Conservation (phyloP, 2,797 vertebrate species). For the Columba guinea region DNA sequence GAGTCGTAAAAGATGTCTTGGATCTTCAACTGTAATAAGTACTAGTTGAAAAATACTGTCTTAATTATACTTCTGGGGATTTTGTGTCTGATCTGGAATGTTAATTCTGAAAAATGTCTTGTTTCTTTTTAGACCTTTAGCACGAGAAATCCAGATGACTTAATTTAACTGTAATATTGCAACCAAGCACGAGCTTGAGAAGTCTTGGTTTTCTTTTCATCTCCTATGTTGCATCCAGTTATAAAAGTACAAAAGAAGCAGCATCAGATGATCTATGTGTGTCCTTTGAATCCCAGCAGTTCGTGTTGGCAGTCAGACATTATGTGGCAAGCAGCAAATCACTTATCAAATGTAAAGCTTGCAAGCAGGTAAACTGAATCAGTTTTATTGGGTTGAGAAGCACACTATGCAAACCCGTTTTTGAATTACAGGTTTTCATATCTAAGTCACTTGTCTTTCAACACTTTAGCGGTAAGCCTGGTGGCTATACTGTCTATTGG, state of each 20-base stretch:
- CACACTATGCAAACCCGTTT: background rate
- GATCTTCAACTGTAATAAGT: background rate
- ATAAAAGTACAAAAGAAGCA: background rate
- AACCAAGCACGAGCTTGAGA: background rate
- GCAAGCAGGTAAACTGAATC: background rate
- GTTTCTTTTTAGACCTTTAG: background rate
- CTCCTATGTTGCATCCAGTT: background rate
- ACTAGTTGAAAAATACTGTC: background rate
- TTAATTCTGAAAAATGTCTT: background rate
- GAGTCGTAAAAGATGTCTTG: background rate
- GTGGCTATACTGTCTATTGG: background rate
- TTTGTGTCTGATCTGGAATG: background rate
- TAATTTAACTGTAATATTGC: background rate
- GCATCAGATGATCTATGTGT: background rate
- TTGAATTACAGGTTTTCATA: background rate
- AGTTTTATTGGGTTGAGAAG: background rate
- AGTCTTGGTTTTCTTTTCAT: background rate
- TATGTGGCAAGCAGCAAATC: background rate
- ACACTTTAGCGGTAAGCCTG: background rate
- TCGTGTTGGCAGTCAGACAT: background rate
- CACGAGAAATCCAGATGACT: background rate
- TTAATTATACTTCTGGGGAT: background rate
- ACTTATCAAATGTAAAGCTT: background rate
- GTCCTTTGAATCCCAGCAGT: background rate
- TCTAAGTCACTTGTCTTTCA: background rate